phyloP scores from a whole-genome alignment of 1,140 invertebrate genomes.

The Ceratina japonica region DNA sequence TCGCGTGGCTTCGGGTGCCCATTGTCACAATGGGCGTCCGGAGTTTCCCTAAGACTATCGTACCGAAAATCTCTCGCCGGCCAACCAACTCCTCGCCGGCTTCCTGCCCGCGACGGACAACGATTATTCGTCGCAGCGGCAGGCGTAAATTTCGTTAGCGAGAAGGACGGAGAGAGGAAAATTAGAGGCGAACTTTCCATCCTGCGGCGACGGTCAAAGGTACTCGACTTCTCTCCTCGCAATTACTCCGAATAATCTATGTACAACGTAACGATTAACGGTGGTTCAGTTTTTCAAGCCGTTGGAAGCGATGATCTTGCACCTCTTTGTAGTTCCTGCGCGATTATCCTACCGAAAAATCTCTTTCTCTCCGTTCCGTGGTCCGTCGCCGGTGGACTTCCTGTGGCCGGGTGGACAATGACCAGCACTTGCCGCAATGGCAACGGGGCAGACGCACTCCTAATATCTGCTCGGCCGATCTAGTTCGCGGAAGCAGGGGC shows the following conservation, averaged over 20 bases:
- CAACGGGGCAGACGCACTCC: slow-evolving; percentile 63
- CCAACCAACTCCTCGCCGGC: slow-evolving; percentile 54
- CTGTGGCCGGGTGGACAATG: slow-evolving; percentile 62
- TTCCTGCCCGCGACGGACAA: slow-evolving; percentile 57
- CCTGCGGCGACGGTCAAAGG: neutral
- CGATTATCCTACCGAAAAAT: slow-evolving; percentile 66
- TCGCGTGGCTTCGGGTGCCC: slow-evolving; percentile 60
- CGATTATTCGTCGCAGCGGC: slow-evolving; percentile 57
- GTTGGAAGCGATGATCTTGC: slow-evolving; percentile 44
- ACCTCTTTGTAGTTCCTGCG: slow-evolving; percentile 46
- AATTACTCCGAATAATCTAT: too few relatives aligned
- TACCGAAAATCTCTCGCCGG: slow-evolving; percentile 62
- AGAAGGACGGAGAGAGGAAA: neutral
- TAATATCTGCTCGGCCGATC: slow-evolving; percentile 72
- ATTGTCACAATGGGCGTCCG: slow-evolving; percentile 69
- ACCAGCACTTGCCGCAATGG: slow-evolving; percentile 70
- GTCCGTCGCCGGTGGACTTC: slow-evolving; percentile 51
- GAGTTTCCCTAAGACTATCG: slow-evolving; percentile 67
- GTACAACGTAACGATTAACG: too few relatives aligned
- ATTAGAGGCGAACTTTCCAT: slow-evolving; percentile 11
- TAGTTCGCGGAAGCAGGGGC: slow-evolving; percentile 71
- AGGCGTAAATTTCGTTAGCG: slow-evolving; percentile 37
- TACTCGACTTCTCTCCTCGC: neutral
- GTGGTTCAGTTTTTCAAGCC: too few relatives aligned
- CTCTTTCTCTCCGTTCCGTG: slow-evolving; percentile 44